phyloP scores from a whole-genome alignment of 2,113 vertebrate species.

The Psophia crepitans region DNA sequence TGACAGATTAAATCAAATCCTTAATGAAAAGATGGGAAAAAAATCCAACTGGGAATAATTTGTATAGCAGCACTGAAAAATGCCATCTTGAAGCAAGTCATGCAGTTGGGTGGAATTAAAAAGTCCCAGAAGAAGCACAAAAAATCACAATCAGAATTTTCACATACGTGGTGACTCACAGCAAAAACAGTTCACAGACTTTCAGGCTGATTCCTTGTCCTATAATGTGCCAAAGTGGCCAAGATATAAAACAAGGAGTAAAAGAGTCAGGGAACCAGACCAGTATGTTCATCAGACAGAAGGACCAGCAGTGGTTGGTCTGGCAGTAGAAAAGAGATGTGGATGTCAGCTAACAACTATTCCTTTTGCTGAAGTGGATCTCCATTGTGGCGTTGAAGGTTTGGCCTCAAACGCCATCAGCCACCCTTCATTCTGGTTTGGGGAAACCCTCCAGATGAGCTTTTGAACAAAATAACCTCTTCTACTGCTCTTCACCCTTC shows the following conservation, averaged over 20 bases:
- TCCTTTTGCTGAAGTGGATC: not conserved
- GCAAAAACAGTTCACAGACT: not conserved
- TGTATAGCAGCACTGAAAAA: not conserved
- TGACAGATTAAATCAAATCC: not conserved
- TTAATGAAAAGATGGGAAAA: not conserved
- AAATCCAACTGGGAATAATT: not conserved
- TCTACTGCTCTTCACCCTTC: not conserved
- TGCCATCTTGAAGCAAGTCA: not conserved
- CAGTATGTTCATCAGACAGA: not conserved
- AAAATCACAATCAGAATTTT: not conserved
- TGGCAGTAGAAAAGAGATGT: not conserved
- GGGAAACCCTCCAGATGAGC: not conserved
- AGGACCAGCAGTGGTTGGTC: not conserved
- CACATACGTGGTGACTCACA: not conserved
- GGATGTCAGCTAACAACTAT: not conserved
- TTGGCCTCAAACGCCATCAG: not conserved
- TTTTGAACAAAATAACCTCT: not conserved
- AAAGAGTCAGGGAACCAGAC: not conserved
- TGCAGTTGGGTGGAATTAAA: not conserved
- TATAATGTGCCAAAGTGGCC: not conserved
- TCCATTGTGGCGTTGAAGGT: not conserved
- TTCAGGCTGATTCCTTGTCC: not conserved
- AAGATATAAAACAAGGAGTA: not conserved
- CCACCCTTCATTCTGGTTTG: not conserved
- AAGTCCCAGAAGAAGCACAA: not conserved